Evolutionary conservation across 2,888 invertebrate genomes (phyloP).

Genomic region (Diloba caeruleocephala): DNA sequence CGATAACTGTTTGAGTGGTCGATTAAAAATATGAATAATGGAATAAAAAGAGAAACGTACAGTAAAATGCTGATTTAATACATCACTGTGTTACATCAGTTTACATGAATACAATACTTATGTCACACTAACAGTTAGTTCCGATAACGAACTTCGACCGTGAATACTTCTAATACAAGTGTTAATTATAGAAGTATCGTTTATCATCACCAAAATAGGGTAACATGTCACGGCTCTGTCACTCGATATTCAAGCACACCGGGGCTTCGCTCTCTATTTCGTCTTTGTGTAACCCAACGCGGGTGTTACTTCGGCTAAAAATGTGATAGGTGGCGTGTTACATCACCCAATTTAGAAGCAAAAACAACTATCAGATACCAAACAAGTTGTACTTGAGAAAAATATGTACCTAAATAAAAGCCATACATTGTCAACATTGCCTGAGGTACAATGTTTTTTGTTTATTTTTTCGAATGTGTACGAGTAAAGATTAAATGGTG

Average conservation of each 20-base stretch:
- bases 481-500: constrained; percentile 32
- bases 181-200: constrained; percentile 31
- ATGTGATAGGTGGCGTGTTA: constrained; percentile 30
- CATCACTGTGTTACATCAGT: constrained; percentile 23
- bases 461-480: no score
- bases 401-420: constrained; percentile 47
- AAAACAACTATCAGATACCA: constrained; percentile 31
- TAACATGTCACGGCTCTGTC: constrained; percentile 57
- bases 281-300: constrained; percentile 44
- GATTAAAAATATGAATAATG: constrained; percentile 43
- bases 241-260: constrained; percentile 62
- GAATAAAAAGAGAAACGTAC: constrained; percentile 24
- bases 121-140: constrained; percentile 14
- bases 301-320: constrained; percentile 36
- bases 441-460: no score
- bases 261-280: constrained; percentile 57
- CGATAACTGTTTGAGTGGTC: constrained; percentile 25
- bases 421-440: no score
- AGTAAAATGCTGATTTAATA: constrained; percentile 29
- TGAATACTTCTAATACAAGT: constrained; percentile 39
- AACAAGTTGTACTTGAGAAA: constrained; percentile 33
- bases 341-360: constrained; percentile 25
- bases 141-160: constrained; percentile 15
- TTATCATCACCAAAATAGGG: constrained; percentile 53
- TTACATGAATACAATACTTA: constrained; percentile 29